Base-by-base conservation (phyloP, 2,888 invertebrate genomes). In the Caradrina clavipalpis region DNA sequence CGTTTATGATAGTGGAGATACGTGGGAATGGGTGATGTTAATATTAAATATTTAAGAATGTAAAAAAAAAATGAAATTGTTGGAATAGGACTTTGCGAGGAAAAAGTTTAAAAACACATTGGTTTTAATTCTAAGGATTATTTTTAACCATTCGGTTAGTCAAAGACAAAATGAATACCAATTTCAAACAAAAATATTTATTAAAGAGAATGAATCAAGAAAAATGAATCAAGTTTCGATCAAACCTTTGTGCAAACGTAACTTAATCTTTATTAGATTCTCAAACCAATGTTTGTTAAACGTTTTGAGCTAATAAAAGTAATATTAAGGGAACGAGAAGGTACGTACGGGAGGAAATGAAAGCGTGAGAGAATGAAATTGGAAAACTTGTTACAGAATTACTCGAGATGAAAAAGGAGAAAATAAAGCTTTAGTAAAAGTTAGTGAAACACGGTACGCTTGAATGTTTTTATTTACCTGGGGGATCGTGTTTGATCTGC, bases 381-480 rank as follows among this genome's bases (percentile, higher is more conserved):
- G 95, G 95, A 95, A 95, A 96, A 95, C 95, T 95, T 95, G 95
- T 94, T 94, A 94, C 92, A 90, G 91, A 94, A 95, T 95, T 94
- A 93, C 92, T 90, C 84, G 89, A 90, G 91, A 93, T 91, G 93
- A 93, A 94, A 94, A 93, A 88, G 83, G 87, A 87, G 86, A 92
- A 94, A 95, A 94, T 93, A 93, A 94, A 90, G 87, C 89, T 88
- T 86, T 90, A 88, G 89, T 87, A 86, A 91, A 93, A 94, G 92
- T 94, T 94, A 87, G 87, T 82, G 83, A 80, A 88, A 89, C 90
- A 90, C 87, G 88, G 86, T 63, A 74, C 63, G 73, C 70, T 71
- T 79, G 72, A 73, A 76, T 81, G 69, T 74, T 81, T 82, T 80
- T 87, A 86, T 87, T 88, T 87, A 87, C 87, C 86, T 86, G 83